Percentiles rank a stretch among this genome's conserved stretches.
Conservation (phyloP, 2,797 vertebrate species). For the Malurus leucopterus region DNA sequence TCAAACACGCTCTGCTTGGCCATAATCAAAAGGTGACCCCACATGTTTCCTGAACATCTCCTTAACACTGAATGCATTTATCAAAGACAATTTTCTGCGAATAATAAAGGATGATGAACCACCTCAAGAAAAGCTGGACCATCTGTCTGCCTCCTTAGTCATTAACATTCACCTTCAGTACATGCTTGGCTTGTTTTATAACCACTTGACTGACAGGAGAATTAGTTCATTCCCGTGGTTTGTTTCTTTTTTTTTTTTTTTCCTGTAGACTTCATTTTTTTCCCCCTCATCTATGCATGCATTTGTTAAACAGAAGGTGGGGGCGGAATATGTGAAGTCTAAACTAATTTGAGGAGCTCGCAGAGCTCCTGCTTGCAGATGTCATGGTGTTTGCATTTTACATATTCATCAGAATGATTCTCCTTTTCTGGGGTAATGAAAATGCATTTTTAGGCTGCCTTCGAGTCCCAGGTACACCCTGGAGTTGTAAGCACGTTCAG, state of each 20-base stretch:
- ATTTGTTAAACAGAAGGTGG: conserved; percentile 62
- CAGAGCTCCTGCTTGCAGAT: conserved; percentile 49
- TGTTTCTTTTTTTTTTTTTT: not conserved
- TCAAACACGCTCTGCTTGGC: conserved; percentile 1
- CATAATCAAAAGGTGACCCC: conserved; percentile 49
- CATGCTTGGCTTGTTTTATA: conserved; percentile 55
- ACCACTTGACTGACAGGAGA: conserved; percentile 57
- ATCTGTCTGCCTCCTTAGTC: conserved; percentile 55
- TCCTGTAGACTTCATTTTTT: not conserved
- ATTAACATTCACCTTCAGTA: conserved; percentile 68
- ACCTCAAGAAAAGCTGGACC: conserved; percentile 41
- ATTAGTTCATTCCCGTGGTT: conserved; percentile 38
- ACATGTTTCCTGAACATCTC: not conserved
- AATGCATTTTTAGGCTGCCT: not conserved
- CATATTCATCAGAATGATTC: conserved; percentile 51
- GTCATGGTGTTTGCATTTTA: conserved; percentile 39
- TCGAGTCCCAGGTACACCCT: not conserved
- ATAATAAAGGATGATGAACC: conserved; percentile 45
- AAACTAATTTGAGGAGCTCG: conserved; percentile 53
- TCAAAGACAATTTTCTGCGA: conserved; percentile 52
- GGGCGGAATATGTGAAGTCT: conserved; percentile 41
- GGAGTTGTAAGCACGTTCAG: not conserved
- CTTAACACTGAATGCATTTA: conserved; percentile 20
- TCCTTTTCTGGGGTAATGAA: conserved; percentile 10
- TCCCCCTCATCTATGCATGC: conserved; percentile 22